These are phyloP conservation scores for Gavia stellata DNA, from an alignment of 2,113 vertebrate genomes.

Conservation along the genomic window DNA sequence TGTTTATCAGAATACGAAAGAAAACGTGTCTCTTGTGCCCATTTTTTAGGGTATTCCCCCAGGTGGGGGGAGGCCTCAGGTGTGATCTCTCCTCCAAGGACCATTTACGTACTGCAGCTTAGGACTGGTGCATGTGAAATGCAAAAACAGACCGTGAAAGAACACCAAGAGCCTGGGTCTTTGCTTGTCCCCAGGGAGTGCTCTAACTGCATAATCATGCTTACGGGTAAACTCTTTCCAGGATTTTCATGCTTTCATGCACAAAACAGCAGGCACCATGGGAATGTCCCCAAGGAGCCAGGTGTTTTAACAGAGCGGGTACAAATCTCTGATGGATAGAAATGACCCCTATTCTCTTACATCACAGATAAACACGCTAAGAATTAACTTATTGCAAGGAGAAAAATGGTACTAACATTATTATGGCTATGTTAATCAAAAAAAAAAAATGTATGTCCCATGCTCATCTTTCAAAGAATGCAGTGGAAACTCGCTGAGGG, in stretches of 20 bases:
- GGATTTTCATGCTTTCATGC: neutral
- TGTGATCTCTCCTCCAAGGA: neutral
- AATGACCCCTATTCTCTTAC: neutral
- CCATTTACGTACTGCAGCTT: neutral
- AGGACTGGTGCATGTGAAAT: neutral
- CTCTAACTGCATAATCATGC: neutral
- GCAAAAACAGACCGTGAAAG: neutral
- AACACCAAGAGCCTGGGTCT: neutral
- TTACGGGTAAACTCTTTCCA: neutral
- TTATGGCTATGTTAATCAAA: neutral
- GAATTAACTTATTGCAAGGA: neutral
- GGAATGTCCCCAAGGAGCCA: neutral
- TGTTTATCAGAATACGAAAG: neutral
- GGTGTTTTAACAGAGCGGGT: neutral
- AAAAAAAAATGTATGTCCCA: neutral
- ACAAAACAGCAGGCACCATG: neutral
- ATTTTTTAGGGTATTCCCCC: neutral
- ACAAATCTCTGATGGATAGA: neutral
- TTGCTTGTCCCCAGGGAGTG: neutral
- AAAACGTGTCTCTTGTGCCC: neutral
- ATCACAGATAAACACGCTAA: rapidly evolving
- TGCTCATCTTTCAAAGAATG: neutral
- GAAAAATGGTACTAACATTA: neutral
- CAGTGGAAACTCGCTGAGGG: rapidly evolving
- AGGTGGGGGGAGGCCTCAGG: neutral